Evolutionary conservation across 2,797 vertebrate genomes (phyloP), one percentile per base, ranked within the genome.

Genomic region (Brotula barbata): DNA sequence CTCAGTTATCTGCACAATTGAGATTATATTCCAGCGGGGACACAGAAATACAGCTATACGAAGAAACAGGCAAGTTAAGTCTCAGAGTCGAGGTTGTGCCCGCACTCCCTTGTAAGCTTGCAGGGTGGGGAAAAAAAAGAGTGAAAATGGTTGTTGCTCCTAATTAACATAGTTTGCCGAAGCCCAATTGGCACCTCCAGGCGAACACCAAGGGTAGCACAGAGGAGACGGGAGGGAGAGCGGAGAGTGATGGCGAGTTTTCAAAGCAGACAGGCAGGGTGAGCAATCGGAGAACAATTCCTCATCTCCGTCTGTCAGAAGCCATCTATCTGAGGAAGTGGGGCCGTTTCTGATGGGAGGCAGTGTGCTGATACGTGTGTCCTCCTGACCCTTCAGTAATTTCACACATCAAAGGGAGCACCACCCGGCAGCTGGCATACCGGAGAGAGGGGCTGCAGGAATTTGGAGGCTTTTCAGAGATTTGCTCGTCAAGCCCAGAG

Each of bases 351-450:
- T 83, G 85, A 85, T 70, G 75, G 80, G 75, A 72, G 74, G 61
- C 64, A 79, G 85, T 59, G 80, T 48, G 80, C 73, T 78, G 78
- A 78, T 78, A 84, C 75, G 22, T 83, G 69, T 71, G 77, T 81
- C 80, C 58, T 78, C 66, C 64, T 91, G 83, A 83, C 76, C 84
- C 83, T 66, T 82, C 6, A 20, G 51, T 88, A 77, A 81, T 90
- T 92, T 88, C 82, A 85, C 62, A 89, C 88, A 83, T 85, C 82
- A 90, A 88, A 92, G 88, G 70, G 81, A 87, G 82, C 66, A 61
- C 78, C 80, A 83, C 68, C 74, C 77, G 77, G 42, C 22, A 85
- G 23, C 80, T 77, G 74, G 69, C 77, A 75, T 63, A 65, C 68
- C 70, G 68, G 64, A 47, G 77, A 73, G 77, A 75, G 71, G 73